Percentiles rank a stretch among this genome's conserved stretches.
phyloP scores from a whole-genome alignment of 2,888 invertebrate species.

The Cheilosia vernalis region DNA sequence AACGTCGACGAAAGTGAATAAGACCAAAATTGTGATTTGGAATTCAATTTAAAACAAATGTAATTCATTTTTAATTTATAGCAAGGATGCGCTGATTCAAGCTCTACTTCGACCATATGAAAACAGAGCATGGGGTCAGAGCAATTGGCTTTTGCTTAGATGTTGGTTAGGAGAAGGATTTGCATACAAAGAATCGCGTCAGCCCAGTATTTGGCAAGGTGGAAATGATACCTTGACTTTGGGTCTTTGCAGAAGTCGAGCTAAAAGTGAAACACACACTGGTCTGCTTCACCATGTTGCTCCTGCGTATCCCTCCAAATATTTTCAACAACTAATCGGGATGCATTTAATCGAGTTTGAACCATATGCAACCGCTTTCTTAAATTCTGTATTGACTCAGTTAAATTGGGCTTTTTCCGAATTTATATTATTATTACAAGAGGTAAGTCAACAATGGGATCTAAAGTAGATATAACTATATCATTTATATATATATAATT shows the following conservation, averaged over 20 bases:
- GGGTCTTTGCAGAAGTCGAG: constrained; percentile 81
- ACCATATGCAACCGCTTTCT: constrained; percentile 87
- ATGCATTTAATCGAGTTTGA: constrained; percentile 86
- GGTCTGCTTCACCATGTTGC: constrained; percentile 83
- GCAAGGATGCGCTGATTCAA: constrained; percentile 87
- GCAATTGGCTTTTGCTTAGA: constrained; percentile 92
- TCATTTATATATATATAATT: no score
- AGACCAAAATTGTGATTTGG: no score
- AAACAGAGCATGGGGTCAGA: constrained; percentile 92
- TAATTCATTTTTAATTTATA: constrained; percentile 77
- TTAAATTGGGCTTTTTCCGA: constrained; percentile 95
- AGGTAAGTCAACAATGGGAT: constrained; percentile 84
- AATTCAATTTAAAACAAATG: background rate
- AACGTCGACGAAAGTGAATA: no score
- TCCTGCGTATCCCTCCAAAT: constrained; percentile 82
- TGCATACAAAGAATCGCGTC: constrained; percentile 88
- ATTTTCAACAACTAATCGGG: constrained; percentile 85
- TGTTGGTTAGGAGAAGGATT: constrained; percentile 94
- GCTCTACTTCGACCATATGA: constrained; percentile 91
- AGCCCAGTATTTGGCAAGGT: constrained; percentile 85
- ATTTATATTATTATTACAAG: constrained; percentile 92
- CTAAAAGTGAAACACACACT: constrained; percentile 82
- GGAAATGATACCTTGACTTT: constrained; percentile 79
- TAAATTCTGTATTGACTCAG: constrained; percentile 92
- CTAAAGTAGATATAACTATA: background rate